Percentiles rank a stretch among this genome's conserved stretches.
These are phyloP conservation scores for Thunnus maccoyii DNA, from an alignment of 2,113 vertebrate genomes.

Conservation along the genomic window DNA sequence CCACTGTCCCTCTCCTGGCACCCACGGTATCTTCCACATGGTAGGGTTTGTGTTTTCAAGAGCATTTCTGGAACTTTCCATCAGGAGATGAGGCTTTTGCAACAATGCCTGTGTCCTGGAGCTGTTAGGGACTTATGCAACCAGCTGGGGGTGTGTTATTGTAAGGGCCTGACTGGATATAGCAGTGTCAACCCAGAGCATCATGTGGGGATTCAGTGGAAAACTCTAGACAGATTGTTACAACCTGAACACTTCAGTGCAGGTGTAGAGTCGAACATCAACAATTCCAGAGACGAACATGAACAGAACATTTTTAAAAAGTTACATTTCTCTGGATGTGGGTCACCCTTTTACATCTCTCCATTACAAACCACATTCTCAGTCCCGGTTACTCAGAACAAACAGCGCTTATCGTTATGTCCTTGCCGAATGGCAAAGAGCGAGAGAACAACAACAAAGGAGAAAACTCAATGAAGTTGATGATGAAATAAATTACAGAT, in stretches of 20 bases:
- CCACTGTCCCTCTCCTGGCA: slow-evolving; percentile 22
- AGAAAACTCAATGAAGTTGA: slow-evolving; percentile 49
- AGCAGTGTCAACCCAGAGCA: slow-evolving; percentile 41
- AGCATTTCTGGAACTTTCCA: slow-evolving; percentile 16
- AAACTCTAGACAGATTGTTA: slow-evolving; percentile 25
- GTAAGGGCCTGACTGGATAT: slow-evolving; percentile 30
- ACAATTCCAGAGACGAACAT: not conserved
- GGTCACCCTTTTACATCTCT: slow-evolving; percentile 41
- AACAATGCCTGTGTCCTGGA: slow-evolving; percentile 22
- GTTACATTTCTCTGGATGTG: slow-evolving; percentile 18
- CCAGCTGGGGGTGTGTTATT: slow-evolving; percentile 45
- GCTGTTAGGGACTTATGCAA: slow-evolving; percentile 40
- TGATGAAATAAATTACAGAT: slow-evolving; percentile 68
- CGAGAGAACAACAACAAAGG: slow-evolving; percentile 50
- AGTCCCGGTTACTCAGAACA: slow-evolving; percentile 56
- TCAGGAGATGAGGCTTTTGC: slow-evolving; percentile 34
- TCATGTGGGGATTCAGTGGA: slow-evolving; percentile 14
- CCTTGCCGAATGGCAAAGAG: slow-evolving; percentile 29
- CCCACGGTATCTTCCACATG: slow-evolving; percentile 48
- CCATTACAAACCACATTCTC: slow-evolving; percentile 35
- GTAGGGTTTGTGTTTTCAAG: not conserved
- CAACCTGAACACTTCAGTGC: slow-evolving; percentile 13
- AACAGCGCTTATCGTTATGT: slow-evolving; percentile 41
- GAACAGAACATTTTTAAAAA: not conserved
- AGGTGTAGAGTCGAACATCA: slow-evolving; percentile 2